Conservation (phyloP, 1,140 invertebrate species). For the Agrilus planipennis region DNA sequence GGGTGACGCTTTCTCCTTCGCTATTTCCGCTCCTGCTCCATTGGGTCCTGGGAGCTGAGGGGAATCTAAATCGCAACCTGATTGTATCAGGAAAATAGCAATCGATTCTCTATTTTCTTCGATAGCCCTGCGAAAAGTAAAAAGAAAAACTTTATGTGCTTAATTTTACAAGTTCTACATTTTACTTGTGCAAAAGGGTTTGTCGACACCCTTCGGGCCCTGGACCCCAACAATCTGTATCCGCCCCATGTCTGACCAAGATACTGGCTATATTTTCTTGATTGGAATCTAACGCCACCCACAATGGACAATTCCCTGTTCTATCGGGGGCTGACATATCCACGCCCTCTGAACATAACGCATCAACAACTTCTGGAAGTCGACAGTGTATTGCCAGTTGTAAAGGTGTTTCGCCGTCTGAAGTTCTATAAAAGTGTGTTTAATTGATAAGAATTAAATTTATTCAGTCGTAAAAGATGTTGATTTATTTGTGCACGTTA, state of each 20-base stretch:
- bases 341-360: constrained; percentile 70
- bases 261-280: constrained; percentile 79
- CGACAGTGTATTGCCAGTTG: constrained; percentile 75
- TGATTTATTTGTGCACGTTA: too few species aligned
- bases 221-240: constrained; percentile 80
- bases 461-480: too few species aligned
- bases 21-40: constrained; percentile 68
- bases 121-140: constrained; percentile 51
- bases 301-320: constrained; percentile 59
- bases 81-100: constrained; percentile 82
- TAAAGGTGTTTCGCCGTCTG: constrained; percentile 63
- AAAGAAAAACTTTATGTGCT: not conserved
- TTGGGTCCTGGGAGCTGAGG: constrained; percentile 57
- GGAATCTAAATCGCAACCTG: constrained; percentile 83
- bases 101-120: constrained; percentile 86
- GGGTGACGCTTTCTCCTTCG: constrained; percentile 61
- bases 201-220: constrained; percentile 79
- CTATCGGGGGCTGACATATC: constrained; percentile 58
- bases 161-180: not conserved
- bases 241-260: constrained; percentile 69
- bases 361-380: constrained; percentile 71
- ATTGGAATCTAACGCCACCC: constrained; percentile 75
- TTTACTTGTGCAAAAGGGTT: constrained; percentile 68
- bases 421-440: constrained; percentile 49
- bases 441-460: too few species aligned